Evolutionary conservation across 2,797 vertebrate species (phyloP).

Genomic region (Coilia nasus): DNA sequence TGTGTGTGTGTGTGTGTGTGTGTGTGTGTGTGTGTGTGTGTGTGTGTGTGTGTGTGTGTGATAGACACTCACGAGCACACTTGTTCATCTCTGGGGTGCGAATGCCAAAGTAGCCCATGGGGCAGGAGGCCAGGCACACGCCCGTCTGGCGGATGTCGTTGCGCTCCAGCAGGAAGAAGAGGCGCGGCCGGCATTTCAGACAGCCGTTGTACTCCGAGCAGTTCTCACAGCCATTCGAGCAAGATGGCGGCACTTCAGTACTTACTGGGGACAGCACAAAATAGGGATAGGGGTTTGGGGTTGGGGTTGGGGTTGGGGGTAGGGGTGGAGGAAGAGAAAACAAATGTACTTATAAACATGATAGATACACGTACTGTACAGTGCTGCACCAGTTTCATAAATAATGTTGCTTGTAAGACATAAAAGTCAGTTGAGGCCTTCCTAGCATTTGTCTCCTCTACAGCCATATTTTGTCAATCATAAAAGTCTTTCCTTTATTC

Average conservation of each 20-base stretch:
- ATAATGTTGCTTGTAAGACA: not conserved
- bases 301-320: not conserved
- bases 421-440: not conserved
- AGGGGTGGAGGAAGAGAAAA: not conserved
- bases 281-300: conserved; percentile 21
- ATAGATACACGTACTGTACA: not conserved
- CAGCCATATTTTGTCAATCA: not conserved
- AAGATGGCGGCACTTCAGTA: conserved; percentile 87
- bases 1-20: not conserved
- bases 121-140: conserved; percentile 93
- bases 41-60: conserved; percentile 24
- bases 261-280: conserved; percentile 76
- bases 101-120: conserved; percentile 92
- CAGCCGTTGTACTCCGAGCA: conserved; percentile 98
- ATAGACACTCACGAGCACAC: conserved; percentile 88
- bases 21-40: not conserved
- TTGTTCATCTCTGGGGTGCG: conserved; percentile 97
- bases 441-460: not conserved
- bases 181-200: conserved; percentile 93
- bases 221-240: conserved; percentile 92
- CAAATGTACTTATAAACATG: not conserved
- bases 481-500: too few relatives aligned
- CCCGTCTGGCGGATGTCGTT: conserved; percentile 95
- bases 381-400: not conserved
- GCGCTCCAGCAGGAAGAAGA: conserved; percentile 97